Conservation (phyloP, 2,797 vertebrate species). For the Melanotaenia boesemani region DNA sequence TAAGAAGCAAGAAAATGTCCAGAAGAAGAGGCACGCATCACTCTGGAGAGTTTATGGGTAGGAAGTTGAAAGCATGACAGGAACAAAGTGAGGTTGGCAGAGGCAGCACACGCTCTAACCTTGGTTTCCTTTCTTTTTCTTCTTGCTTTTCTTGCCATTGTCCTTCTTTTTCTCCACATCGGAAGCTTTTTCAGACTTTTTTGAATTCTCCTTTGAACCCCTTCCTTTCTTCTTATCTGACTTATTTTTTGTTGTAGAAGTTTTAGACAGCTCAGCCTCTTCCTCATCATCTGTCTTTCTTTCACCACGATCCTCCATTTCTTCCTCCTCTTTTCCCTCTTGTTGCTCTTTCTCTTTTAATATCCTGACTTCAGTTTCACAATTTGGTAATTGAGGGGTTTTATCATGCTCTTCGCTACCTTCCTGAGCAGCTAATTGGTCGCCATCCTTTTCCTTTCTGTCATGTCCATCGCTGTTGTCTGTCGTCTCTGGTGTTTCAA, state of each 20-base stretch:
- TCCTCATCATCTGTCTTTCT: constrained; percentile 62
- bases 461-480: neutral
- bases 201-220: constrained; percentile 39
- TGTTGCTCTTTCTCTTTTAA: constrained; percentile 25
- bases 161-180: constrained; percentile 61
- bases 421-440: constrained; percentile 11
- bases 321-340: constrained; percentile 26
- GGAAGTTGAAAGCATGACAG: constrained; percentile 16
- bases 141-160: constrained; percentile 70
- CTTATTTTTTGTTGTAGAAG: constrained; percentile 66
- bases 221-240: constrained; percentile 69
- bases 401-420: neutral
- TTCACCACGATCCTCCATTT: constrained; percentile 29
- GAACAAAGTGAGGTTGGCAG: constrained; percentile 29
- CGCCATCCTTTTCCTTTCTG: neutral
- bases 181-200: constrained; percentile 53
- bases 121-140: constrained; percentile 73
- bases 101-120: constrained; percentile 75
- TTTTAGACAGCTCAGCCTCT: constrained; percentile 28
- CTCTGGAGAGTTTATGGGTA: neutral
- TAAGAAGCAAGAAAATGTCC: neutral
- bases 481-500: constrained; percentile 10
- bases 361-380: constrained; percentile 13
- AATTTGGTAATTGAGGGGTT: constrained; percentile 8
- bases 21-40: constrained; percentile 8